Percentiles rank a stretch among this genome's conserved stretches.
phyloP scores from a whole-genome alignment of 2,797 vertebrate species.

The Phylloscopus collybita region DNA sequence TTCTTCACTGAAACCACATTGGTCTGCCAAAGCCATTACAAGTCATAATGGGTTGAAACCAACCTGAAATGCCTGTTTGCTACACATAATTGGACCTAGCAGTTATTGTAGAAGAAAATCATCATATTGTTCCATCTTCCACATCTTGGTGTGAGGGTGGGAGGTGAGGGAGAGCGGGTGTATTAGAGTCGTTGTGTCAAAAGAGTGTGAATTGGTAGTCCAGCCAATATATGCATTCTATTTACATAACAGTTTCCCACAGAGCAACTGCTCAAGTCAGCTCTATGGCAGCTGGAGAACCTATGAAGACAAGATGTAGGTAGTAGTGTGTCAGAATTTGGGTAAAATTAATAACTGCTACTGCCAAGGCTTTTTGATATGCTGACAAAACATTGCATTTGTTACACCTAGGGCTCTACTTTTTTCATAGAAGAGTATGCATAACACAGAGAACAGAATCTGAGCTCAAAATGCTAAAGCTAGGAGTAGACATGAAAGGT shows the following conservation, averaged over 20 bases:
- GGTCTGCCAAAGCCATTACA: not conserved
- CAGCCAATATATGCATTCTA: not conserved
- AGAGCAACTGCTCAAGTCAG: not conserved
- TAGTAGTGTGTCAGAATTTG: not conserved
- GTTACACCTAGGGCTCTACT: not conserved
- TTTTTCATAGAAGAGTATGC: not conserved
- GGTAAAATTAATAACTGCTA: not conserved
- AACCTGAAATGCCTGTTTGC: not conserved
- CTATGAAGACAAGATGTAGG: not conserved
- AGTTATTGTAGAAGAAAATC: not conserved
- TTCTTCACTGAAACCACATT: not conserved
- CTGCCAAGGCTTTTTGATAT: not conserved
- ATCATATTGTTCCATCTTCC: not conserved
- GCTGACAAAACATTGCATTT: not conserved
- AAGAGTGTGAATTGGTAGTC: not conserved
- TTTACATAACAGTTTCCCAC: not conserved
- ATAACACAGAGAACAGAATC: not conserved
- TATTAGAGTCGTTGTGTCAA: not conserved
- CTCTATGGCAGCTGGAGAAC: not conserved
- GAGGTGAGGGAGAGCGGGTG: accelerated
- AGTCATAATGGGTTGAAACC: not conserved
- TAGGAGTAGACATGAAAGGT: not conserved
- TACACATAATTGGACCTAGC: not conserved
- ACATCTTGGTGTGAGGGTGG: not conserved
- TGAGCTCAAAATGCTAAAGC: not conserved